Evolutionary conservation across 2,888 invertebrate species (phyloP).

Genomic region (Kryphioiulus occultus): DNA sequence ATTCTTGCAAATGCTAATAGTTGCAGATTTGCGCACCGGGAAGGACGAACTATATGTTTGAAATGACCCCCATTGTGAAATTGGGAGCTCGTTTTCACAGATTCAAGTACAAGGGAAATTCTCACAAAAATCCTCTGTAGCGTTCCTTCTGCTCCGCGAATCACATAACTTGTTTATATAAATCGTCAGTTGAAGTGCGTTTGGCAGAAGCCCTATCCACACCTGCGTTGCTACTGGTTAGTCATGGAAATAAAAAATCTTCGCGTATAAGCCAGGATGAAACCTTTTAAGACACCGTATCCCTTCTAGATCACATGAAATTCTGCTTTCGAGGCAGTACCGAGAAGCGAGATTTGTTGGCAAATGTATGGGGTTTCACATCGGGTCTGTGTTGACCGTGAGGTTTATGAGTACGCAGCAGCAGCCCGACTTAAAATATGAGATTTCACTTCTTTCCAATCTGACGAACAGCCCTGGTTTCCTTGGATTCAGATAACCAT

Average conservation of each 20-base stretch:
- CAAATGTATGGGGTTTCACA: constrained; percentile 16
- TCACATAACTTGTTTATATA: constrained; percentile 3
- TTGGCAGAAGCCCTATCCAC: constrained; percentile 15
- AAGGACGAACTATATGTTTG: no score
- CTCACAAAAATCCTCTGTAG: not conserved
- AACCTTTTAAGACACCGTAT: not conserved
- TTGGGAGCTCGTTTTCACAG: not conserved
- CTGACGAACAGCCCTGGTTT: not conserved
- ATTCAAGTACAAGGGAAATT: not conserved
- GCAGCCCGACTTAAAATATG: not conserved
- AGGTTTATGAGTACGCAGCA: constrained; percentile 17
- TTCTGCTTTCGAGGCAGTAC: not conserved
- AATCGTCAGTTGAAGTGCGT: not conserved
- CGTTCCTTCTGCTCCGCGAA: not conserved
- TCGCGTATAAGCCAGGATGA: not conserved
- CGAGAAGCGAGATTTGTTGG: not conserved
- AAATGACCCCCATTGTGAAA: not conserved
- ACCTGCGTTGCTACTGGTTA: constrained; percentile 11
- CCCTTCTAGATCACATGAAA: not conserved
- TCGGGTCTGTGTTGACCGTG: not conserved
- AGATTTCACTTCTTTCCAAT: not conserved
- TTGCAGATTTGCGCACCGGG: no score
- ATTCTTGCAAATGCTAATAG: no score
- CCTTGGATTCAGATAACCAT: not conserved
- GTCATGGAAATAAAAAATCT: not conserved